Evolutionary conservation across 1,140 invertebrate species (phyloP).

Genomic region (Trichomalopsis sarcophagae): DNA sequence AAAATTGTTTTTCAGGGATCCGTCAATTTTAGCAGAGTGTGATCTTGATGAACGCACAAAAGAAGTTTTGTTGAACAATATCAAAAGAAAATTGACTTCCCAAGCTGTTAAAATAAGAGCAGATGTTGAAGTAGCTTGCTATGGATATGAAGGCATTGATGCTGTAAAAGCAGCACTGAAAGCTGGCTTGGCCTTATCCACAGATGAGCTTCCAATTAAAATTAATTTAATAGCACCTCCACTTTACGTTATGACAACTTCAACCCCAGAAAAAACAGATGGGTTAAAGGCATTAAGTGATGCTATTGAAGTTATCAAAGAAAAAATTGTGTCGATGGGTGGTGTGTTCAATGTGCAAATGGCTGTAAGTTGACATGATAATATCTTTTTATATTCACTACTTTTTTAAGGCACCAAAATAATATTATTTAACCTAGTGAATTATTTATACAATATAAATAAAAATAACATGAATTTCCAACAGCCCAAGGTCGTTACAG

Average conservation of each 20-base stretch:
- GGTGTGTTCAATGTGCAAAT: constrained; percentile 97
- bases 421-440: background rate
- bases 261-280: constrained; percentile 96
- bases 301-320: constrained; percentile 91
- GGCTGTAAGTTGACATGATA: constrained; percentile 81
- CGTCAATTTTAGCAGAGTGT: constrained; percentile 96
- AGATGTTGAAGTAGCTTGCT: constrained; percentile 99
- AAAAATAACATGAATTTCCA: constrained; percentile 53
- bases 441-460: background rate
- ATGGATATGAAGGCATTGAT: constrained; percentile 99
- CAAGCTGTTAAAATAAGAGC: constrained; percentile 98
- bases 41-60: constrained; percentile 95
- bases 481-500: constrained; percentile 98
- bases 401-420: background rate
- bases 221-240: constrained; percentile 99
- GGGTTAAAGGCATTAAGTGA: constrained; percentile 92
- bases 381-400: background rate
- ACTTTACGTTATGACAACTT: constrained; percentile 98
- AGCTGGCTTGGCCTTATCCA: constrained; percentile 94
- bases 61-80: constrained; percentile 94
- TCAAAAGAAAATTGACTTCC: constrained; percentile 96
- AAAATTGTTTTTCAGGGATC: constrained; percentile 82
- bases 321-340: constrained; percentile 87
- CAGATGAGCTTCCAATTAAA: constrained; percentile 95
- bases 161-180: constrained; percentile 96